A percentile compares a stretch with the other conserved stretches of the same genome.
phyloP scores from a whole-genome alignment of 2,888 invertebrate species.

The Cheilosia vulpina region DNA sequence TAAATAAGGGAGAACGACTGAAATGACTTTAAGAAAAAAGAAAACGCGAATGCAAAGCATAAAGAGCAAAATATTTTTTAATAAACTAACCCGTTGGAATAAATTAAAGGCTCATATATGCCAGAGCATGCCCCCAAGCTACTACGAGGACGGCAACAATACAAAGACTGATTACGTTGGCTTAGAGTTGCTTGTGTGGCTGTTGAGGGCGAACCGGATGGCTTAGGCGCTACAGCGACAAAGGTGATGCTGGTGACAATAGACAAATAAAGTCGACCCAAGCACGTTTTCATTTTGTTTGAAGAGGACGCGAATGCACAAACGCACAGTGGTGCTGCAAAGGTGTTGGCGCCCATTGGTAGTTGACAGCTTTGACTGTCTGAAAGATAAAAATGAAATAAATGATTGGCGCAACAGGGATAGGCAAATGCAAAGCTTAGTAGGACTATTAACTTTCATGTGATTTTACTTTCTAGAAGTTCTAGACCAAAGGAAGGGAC shows the following conservation, averaged over 20 bases:
- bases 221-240: constrained; percentile 42
- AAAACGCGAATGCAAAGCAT: constrained; percentile 43
- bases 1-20: constrained; percentile 43
- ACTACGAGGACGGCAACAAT: constrained; percentile 13
- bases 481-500: too few species aligned
- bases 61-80: constrained; percentile 60
- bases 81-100: constrained; percentile 60
- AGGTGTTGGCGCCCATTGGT: not conserved
- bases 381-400: too few species aligned
- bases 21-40: not conserved
- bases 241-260: constrained; percentile 69
- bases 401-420: too few species aligned
- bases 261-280: constrained; percentile 68
- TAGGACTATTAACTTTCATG: too few species aligned
- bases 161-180: constrained; percentile 33
- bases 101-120: constrained; percentile 61
- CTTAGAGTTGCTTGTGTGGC: constrained; percentile 4
- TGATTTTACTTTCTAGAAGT: too few species aligned
- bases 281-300: constrained; percentile 68
- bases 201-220: constrained; percentile 38
- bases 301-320: constrained; percentile 15
- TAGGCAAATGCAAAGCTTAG: too few species aligned
- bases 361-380: not conserved
- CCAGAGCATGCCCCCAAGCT: constrained; percentile 52
- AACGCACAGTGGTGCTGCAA: constrained; percentile 36